Conservation (phyloP, 2,113 vertebrate genomes). For the Micromys minutus region DNA sequence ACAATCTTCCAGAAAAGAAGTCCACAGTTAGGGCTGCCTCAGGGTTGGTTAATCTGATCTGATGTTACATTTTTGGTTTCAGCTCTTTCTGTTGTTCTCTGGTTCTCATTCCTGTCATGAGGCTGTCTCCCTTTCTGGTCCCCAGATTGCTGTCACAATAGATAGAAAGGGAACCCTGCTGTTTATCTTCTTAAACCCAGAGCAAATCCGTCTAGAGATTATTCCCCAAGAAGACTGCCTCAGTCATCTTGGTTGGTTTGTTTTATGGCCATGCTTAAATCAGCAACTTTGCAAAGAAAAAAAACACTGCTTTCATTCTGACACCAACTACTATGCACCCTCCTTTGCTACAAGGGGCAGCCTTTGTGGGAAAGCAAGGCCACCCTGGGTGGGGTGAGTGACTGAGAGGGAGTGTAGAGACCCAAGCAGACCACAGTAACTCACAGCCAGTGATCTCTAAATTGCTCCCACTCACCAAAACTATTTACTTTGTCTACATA, state of each 20-base stretch:
- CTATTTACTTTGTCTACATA: not conserved
- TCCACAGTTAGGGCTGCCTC: not conserved
- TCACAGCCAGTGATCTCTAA: not conserved
- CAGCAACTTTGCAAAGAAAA: not conserved
- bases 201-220: not conserved
- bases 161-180: not conserved
- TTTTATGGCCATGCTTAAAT: not conserved
- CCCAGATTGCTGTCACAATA: not conserved
- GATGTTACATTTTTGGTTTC: not conserved
- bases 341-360: not conserved
- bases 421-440: not conserved
- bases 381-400: not conserved
- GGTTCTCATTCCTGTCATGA: not conserved
- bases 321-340: not conserved
- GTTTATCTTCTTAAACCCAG: conserved; percentile 17
- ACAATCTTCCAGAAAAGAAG: conserved; percentile 14
- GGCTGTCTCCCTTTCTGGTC: not conserved
- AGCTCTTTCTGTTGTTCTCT: not conserved
- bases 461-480: not conserved
- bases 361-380: not conserved
- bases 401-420: not conserved
- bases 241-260: not conserved
- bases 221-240: not conserved
- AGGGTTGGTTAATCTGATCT: not conserved
- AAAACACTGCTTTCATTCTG: not conserved